Percentiles rank a stretch among this genome's conserved stretches.
These are phyloP conservation scores for Pristionchus mayeri DNA, from an alignment of 2,888 invertebrate species.

Conservation along the genomic window DNA sequence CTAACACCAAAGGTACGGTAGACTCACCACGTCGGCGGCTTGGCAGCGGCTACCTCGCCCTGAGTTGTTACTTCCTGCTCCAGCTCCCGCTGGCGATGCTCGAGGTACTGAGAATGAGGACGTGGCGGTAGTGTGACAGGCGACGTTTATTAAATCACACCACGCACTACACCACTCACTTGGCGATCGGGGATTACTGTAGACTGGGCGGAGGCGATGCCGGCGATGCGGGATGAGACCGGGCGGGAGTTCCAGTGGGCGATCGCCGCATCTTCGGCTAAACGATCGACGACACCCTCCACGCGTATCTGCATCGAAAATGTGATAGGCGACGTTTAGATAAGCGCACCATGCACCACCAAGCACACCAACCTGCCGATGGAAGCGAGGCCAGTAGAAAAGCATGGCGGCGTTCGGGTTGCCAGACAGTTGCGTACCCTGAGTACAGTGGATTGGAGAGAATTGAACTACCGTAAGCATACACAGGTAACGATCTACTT, in stretches of 20 bases:
- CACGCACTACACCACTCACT: constrained; percentile 75
- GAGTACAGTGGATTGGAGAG: background rate
- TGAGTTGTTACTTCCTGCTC: constrained; percentile 60
- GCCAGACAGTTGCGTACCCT: constrained; percentile 86
- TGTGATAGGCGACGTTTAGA: background rate
- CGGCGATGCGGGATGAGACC: constrained; percentile 80
- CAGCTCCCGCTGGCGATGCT: constrained; percentile 59
- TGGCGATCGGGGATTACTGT: constrained; percentile 85
- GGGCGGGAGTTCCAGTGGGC: constrained; percentile 85
- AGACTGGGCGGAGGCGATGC: constrained; percentile 85
- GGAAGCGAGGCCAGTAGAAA: constrained; percentile 89
- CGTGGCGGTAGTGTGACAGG: too few relatives aligned
- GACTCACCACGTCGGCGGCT: constrained; percentile 65
- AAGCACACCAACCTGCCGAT: constrained; percentile 63
- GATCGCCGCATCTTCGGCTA: constrained; percentile 85
- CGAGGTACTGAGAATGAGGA: constrained; percentile 58
- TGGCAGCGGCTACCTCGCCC: constrained; percentile 67
- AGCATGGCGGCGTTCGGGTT: constrained; percentile 91
- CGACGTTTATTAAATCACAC: background rate
- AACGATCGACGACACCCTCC: constrained; percentile 88
- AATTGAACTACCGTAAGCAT: background rate
- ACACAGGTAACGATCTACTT: background rate
- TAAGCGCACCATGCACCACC: background rate
- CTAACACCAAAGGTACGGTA: background rate
- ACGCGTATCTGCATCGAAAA: constrained; percentile 82